Base-by-base conservation (phyloP, 2,113 vertebrate genomes). In the Eubucco bourcierii region DNA sequence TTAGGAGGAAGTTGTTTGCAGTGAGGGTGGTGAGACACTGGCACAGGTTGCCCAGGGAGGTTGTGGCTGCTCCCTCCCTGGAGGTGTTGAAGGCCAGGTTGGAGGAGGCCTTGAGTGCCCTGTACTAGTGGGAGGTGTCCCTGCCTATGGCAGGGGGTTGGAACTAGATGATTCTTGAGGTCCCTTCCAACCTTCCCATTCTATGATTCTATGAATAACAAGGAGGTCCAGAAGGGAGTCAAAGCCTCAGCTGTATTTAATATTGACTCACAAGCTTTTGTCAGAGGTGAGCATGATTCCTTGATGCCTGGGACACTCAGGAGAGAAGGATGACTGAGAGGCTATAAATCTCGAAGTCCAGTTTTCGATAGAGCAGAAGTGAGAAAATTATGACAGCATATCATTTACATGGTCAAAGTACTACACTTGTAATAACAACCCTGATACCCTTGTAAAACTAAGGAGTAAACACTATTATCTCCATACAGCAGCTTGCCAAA, bases 361-460 rank as follows among this genome's bases (percentile, higher is more conserved):
- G 9, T 44, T 80, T 85, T 23, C 75, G 56, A 77, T 23, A 64
- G 75, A 90, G 37, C 0, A 15, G 85, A 94, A 87, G 79, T 87
- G 75, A 93, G 60, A 88, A 86, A 90, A 92, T 89, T 60, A 87
- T 87, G 93, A 87, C 85, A 81, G 72, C 53, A 9, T 77, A 85
- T 80, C 80, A 86, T 94, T 86, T 95, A 58, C 82, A 52, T 29
- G 94, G 91, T 86, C 95, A 95, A 96, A 96, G 94, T 96, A 78
- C 96, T 93, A 55, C 70, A 75, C 61, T 61, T 86, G 86, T 90
- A 90, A 61, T 90, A 81, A 53, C 80, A 86, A 73, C 39, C 76
- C 21, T n/a, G 84, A 75, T 72, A 81, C 29, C 61, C 86, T 86
- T 46, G 70, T 93, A 92, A 94, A 92, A 50, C 81, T 68, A 81